Conservation (phyloP, 1,140 invertebrate species). For the Macrosteles quadrilineatus region DNA sequence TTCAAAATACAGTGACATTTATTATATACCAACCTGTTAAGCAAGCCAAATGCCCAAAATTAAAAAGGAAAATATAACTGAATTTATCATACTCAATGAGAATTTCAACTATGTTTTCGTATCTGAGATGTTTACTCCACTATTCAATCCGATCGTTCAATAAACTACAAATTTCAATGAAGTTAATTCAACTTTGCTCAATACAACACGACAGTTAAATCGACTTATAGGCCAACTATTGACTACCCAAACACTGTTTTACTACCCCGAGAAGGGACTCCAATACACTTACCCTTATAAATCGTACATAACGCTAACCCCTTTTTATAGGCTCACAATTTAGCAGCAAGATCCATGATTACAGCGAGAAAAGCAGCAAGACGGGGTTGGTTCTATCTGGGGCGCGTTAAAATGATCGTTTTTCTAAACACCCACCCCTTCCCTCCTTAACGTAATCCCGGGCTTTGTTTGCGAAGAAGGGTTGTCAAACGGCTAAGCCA, state of each 20-base stretch:
- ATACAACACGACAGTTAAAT: too few relatives aligned
- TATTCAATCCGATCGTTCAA: too few relatives aligned
- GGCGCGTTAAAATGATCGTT: constrained; percentile 26
- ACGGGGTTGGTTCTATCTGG: constrained; percentile 14
- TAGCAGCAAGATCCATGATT: constrained; percentile 20
- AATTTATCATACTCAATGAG: background rate
- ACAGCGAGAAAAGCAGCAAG: background rate
- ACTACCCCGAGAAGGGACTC: background rate
- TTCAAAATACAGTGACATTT: too few relatives aligned
- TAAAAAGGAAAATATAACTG: too few relatives aligned
- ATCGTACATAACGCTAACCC: constrained; percentile 18
- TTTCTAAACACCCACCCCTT: constrained; percentile 16
- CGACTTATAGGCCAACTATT: too few relatives aligned
- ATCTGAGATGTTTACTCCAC: background rate
- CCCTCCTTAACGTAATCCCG: background rate
- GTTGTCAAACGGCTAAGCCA: constrained; percentile 23
- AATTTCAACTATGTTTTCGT: background rate
- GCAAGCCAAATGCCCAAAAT: too few relatives aligned
- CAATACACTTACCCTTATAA: constrained; percentile 21
- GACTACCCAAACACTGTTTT: too few relatives aligned
- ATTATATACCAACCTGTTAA: too few relatives aligned
- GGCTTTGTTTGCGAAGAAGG: constrained; percentile 15
- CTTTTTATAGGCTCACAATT: constrained; percentile 26
- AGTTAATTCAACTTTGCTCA: too few relatives aligned
- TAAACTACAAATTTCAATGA: too few relatives aligned